These are phyloP conservation scores for Nerophis lumbriciformis DNA, from an alignment of 2,113 vertebrate species.

Conservation along the genomic window DNA sequence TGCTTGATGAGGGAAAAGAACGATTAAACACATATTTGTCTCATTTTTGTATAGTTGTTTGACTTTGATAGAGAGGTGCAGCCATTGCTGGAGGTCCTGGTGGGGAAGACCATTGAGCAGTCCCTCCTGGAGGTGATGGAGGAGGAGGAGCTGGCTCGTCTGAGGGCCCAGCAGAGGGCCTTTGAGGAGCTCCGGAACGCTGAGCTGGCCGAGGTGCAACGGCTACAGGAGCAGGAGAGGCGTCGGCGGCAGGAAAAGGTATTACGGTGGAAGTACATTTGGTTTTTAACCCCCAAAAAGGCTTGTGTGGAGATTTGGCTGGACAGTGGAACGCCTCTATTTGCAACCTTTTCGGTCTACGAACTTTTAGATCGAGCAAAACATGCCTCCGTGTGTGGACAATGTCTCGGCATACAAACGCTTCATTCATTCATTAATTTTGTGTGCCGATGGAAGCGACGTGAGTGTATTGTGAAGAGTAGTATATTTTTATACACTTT, in stretches of 20 bases:
- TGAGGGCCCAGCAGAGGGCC: conserved; percentile 69
- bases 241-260: conserved; percentile 79
- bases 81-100: conserved; percentile 83
- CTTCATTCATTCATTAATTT: no score
- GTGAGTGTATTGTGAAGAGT: no score
- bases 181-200: conserved; percentile 76
- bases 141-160: conserved; percentile 85
- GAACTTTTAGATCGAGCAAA: no score
- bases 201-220: conserved; percentile 83
- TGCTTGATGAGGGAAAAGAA: no score
- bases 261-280: neutral
- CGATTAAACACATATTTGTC: no score
- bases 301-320: neutral
- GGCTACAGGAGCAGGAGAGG: conserved; percentile 85
- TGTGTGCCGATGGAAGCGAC: no score
- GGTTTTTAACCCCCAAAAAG: neutral
- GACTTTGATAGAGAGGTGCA: conserved; percentile 92
- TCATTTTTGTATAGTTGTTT: conserved; percentile 78
- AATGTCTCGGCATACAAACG: no score
- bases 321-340: no score
- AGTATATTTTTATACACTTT: no score
- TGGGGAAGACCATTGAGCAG: conserved; percentile 91
- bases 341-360: no score
- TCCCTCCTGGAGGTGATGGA: conserved; percentile 90
- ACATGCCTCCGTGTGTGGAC: no score